Evolutionary conservation across 2,113 vertebrate genomes (phyloP).

Genomic region (Noctilio leporinus): DNA sequence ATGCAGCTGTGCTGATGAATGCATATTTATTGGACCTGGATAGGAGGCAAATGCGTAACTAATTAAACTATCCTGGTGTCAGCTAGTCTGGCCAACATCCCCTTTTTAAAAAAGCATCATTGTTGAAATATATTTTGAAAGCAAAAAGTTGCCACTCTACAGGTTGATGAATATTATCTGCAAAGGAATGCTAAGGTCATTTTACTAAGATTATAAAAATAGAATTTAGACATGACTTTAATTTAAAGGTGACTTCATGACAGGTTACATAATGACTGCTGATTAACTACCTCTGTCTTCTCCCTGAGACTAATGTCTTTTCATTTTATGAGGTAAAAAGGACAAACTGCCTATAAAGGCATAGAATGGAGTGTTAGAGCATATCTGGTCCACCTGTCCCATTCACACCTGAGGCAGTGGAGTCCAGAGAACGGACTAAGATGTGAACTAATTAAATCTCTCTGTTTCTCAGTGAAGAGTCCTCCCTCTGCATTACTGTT

Average conservation of each 20-base stretch:
- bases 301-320: not conserved
- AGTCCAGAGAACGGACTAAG: not conserved
- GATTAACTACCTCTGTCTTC: not conserved
- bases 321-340: not conserved
- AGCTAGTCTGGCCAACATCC: conserved; percentile 63
- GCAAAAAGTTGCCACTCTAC: not conserved
- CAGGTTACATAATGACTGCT: not conserved
- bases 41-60: conserved; percentile 78
- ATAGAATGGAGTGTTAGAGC: not conserved
- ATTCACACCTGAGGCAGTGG: not conserved
- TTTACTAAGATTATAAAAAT: conserved; percentile 1
- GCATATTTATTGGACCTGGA: conserved; percentile 81
- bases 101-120: not conserved
- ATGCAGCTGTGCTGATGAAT: conserved; percentile 81
- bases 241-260: not conserved
- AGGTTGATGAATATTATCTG: not conserved
- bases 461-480: not conserved
- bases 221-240: not conserved
- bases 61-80: conserved; percentile 76
- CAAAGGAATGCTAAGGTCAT: not conserved
- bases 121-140: conserved; percentile 42
- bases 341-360: not conserved
- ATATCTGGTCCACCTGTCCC: not conserved
- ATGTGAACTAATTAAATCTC: not conserved
- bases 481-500: not conserved